Evolutionary conservation across 2,797 vertebrate species (phyloP).

Genomic region (Fistularia tabacaria): DNA sequence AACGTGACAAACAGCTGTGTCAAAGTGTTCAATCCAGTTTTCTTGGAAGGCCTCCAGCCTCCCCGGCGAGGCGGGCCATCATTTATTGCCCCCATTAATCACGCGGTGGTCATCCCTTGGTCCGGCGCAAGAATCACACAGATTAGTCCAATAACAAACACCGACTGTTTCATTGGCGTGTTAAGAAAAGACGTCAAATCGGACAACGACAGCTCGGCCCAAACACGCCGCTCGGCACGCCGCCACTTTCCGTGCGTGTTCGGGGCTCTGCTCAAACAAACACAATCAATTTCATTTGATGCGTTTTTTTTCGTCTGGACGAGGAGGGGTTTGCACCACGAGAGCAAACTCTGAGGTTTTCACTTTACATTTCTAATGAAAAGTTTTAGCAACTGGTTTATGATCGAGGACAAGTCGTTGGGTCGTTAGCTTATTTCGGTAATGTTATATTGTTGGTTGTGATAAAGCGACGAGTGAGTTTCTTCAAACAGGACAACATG

Average conservation of each 20-base stretch:
- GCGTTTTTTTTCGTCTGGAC: conserved; percentile 18
- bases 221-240: conserved; percentile 50
- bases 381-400: too few relatives aligned
- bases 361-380: neutral
- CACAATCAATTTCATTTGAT: conserved; percentile 45
- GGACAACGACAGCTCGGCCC: conserved; percentile 51
- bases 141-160: conserved; percentile 50
- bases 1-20: conserved; percentile 1
- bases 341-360: conserved; percentile 6
- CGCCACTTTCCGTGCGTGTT: conserved; percentile 37
- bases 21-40: conserved; percentile 6
- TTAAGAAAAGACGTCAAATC: conserved; percentile 63
- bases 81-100: conserved; percentile 59
- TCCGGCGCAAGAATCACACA: conserved; percentile 20
- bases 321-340: conserved; percentile 1
- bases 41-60: neutral
- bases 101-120: conserved; percentile 60
- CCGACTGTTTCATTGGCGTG: conserved; percentile 39
- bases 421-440: too few relatives aligned
- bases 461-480: too few relatives aligned
- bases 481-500: too few relatives aligned
- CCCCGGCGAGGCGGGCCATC: conserved; percentile 55
- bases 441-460: neutral
- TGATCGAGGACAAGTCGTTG: too few relatives aligned
- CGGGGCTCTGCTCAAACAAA: conserved; percentile 58